phyloP scores from a whole-genome alignment of 1,140 invertebrate genomes.

The Brachystomella parvula region DNA sequence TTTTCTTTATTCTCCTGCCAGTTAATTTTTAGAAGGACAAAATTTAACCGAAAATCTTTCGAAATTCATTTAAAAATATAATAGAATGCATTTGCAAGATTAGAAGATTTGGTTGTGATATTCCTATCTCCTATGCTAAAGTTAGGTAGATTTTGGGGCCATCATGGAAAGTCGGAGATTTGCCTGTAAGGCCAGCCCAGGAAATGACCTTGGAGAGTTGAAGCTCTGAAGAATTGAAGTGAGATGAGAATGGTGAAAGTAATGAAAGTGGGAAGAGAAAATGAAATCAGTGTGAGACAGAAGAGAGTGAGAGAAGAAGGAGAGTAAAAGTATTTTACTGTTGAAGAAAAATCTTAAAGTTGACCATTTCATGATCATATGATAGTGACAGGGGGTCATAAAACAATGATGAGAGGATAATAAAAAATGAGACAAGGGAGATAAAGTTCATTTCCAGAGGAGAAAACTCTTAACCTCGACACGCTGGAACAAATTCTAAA shows the following conservation, averaged over 20 bases:
- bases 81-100: too few relatives aligned
- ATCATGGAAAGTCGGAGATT: too few relatives aligned
- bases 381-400: slow-evolving; percentile 22
- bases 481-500: neutral
- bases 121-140: too few relatives aligned
- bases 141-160: too few relatives aligned
- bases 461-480: neutral
- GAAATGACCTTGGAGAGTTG: too few relatives aligned
- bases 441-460: slow-evolving; percentile 31
- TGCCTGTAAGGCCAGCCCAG: too few relatives aligned
- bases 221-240: neutral
- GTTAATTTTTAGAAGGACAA: too few relatives aligned
- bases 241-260: neutral
- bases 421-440: slow-evolving; percentile 36
- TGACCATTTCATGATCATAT: slow-evolving; percentile 25
- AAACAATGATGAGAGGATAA: slow-evolving; percentile 39
- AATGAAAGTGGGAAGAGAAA: neutral
- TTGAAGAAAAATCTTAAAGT: slow-evolving; percentile 21
- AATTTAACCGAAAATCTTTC: too few relatives aligned
- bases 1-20: too few relatives aligned
- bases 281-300: slow-evolving; percentile 6
- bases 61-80: too few relatives aligned
- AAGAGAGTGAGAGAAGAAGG: neutral
- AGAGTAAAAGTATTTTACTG: neutral
- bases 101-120: too few relatives aligned